These are phyloP conservation scores for Tauraco hartlaubi DNA, from an alignment of 2,797 vertebrate species.

Conservation along the genomic window DNA sequence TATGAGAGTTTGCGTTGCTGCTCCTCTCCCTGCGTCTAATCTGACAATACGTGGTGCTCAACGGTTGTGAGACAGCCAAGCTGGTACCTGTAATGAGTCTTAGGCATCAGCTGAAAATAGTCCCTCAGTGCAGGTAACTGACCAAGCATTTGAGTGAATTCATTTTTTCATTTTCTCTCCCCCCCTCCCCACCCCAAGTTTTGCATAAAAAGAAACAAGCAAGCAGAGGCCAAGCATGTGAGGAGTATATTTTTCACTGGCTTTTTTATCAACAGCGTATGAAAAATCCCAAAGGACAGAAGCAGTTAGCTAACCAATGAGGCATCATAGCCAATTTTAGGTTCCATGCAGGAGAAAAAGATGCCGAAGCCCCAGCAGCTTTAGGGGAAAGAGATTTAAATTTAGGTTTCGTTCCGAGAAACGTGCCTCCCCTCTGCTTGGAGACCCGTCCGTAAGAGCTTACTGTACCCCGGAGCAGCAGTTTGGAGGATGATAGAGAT, in stretches of 20 bases:
- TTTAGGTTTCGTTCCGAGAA: slow-evolving; percentile 13
- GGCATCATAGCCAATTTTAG: slow-evolving; percentile 48
- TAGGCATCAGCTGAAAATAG: background rate
- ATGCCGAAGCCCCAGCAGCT: slow-evolving; percentile 22
- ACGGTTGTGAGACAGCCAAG: background rate
- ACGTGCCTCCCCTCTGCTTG: background rate
- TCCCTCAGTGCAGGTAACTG: background rate
- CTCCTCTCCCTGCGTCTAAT: background rate
- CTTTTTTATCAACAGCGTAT: slow-evolving; percentile 29
- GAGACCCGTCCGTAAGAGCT: slow-evolving; percentile 30
- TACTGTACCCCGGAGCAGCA: slow-evolving; percentile 26
- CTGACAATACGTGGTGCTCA: background rate
- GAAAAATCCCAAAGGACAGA: slow-evolving; percentile 63
- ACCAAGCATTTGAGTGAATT: background rate
- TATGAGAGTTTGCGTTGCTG: background rate
- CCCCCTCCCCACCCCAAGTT: background rate
- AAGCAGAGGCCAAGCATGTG: slow-evolving; percentile 9
- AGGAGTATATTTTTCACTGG: slow-evolving; percentile 48
- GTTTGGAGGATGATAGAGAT: slow-evolving; percentile 59
- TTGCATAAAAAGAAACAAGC: background rate
- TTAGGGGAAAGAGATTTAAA: slow-evolving; percentile 46
- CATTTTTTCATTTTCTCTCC: too few relatives aligned
- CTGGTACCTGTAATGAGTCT: background rate
- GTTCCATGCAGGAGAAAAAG: slow-evolving; percentile 44
- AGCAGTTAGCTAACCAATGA: slow-evolving; percentile 69